phyloP scores from a whole-genome alignment of 30 jellyfish, hydroid and myxozoan genomes.

The Euphysa ruthae region DNA sequence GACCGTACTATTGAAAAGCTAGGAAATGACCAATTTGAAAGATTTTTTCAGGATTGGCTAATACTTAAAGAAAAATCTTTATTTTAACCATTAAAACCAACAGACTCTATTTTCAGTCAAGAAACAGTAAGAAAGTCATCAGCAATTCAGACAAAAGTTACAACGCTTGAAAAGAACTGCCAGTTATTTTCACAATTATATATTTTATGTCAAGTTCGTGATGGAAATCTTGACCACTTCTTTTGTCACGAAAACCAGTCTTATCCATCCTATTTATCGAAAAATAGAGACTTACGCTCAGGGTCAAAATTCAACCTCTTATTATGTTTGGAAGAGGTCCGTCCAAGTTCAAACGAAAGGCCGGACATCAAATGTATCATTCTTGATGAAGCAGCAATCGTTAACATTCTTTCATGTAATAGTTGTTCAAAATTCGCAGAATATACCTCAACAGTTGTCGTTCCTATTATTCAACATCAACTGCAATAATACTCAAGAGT shows the following conservation, averaged over 20 bases:
- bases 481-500: conserved; percentile 28
- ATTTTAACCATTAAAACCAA: background rate
- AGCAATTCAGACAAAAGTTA: background rate
- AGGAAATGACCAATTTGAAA: background rate
- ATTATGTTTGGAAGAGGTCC: background rate
- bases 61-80: background rate
- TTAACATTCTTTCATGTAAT: conserved; percentile 27
- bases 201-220: conserved; percentile 63
- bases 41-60: background rate
- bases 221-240: conserved; percentile 49
- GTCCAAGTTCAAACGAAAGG: background rate
- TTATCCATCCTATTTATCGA: conserved; percentile 48
- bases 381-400: conserved; percentile 63
- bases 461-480: conserved; percentile 15
- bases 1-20: background rate
- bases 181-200: conserved; percentile 52
- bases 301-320: conserved; percentile 45
- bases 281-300: conserved; percentile 16
- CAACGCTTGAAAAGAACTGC: background rate
- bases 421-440: conserved; percentile 13
- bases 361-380: background rate
- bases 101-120: background rate
- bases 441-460: conserved; percentile 16
- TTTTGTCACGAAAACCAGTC: conserved; percentile 48
- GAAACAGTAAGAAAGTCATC: background rate